Conservation (phyloP, 1,140 invertebrate species). For the Drosophila nannoptera region DNA sequence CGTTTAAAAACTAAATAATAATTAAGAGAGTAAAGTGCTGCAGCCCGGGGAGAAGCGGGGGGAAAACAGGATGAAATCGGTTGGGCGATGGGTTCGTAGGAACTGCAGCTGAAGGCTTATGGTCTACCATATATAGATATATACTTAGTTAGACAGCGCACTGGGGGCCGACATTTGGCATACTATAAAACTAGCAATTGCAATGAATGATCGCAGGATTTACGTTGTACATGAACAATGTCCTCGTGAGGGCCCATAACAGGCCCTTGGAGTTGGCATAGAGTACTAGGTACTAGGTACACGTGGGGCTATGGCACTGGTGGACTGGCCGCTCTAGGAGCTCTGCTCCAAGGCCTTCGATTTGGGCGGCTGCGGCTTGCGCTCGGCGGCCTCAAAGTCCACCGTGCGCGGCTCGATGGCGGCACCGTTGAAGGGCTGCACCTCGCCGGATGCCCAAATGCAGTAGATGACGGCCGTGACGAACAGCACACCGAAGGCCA, state of each 20-base stretch:
- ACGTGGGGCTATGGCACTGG: conserved; percentile 60
- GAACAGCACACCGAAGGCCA: conserved; percentile 84
- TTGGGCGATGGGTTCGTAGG: neutral
- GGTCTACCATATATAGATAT: conserved; percentile 31
- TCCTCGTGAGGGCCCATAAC: conserved; percentile 21
- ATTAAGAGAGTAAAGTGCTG: conserved; percentile 70
- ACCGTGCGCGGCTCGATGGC: conserved; percentile 39
- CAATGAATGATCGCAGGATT: conserved; percentile 21
- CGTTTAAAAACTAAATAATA: conserved; percentile 74
- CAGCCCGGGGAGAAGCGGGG: conserved; percentile 5
- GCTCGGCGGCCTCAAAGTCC: conserved; percentile 62
- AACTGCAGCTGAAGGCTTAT: conserved; percentile 33
- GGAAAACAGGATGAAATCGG: neutral
- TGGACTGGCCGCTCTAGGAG: conserved; percentile 40
- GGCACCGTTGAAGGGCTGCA: conserved; percentile 85
- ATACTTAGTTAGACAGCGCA: conserved; percentile 48
- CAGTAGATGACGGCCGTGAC: conserved; percentile 87
- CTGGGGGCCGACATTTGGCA: conserved; percentile 53
- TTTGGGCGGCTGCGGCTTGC: conserved; percentile 43
- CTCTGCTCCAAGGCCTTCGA: conserved; percentile 44
- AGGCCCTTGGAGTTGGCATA: conserved; percentile 26
- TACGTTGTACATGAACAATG: conserved; percentile 20
- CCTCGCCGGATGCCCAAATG: conserved; percentile 85
- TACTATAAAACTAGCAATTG: conserved; percentile 73
- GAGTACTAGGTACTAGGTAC: conserved; percentile 15